Conservation (phyloP, 2,888 invertebrate genomes). For the Cheilosia variabilis region DNA sequence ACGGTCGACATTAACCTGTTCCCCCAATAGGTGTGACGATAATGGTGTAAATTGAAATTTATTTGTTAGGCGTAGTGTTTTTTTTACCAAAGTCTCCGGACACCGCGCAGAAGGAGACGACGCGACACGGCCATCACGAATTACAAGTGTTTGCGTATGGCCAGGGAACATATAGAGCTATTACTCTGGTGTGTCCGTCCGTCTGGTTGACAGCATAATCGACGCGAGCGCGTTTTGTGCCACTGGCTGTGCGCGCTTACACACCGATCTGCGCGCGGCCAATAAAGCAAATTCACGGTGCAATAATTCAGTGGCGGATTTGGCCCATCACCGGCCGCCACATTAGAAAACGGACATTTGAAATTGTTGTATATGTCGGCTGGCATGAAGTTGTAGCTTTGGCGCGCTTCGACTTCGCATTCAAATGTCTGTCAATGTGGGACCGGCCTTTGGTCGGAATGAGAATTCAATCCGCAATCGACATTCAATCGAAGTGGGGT, state of each 20-base stretch:
- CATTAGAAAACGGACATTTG: conserved; percentile 65
- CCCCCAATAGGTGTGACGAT: conserved; percentile 51
- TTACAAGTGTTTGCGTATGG: conserved; percentile 42
- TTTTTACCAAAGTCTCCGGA: conserved; percentile 35
- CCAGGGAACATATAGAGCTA: conserved; percentile 41
- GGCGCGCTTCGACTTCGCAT: conserved; percentile 47
- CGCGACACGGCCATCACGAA: conserved; percentile 24
- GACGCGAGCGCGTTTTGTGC: conserved; percentile 22
- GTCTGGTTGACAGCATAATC: conserved; percentile 44
- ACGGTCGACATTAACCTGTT: conserved; percentile 22
- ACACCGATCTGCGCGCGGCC: conserved; percentile 30
- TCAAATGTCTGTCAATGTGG: conserved; percentile 67
- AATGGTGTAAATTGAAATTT: conserved; percentile 62
- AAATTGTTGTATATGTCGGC: conserved; percentile 65
- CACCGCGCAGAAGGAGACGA: background rate
- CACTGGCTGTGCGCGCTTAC: background rate
- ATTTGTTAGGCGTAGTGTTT: conserved; percentile 32
- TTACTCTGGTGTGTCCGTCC: conserved; percentile 59
- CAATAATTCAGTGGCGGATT: conserved; percentile 68
- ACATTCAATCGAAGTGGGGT: background rate
- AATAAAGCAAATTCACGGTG: conserved; percentile 62
- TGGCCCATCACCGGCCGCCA: conserved; percentile 46
- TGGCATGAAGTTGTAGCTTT: conserved; percentile 67
- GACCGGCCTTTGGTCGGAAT: conserved; percentile 7
- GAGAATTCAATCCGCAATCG: conserved; percentile 43